Conservation (phyloP, 2,797 vertebrate genomes). For the Muraenolepis orangiensis region DNA sequence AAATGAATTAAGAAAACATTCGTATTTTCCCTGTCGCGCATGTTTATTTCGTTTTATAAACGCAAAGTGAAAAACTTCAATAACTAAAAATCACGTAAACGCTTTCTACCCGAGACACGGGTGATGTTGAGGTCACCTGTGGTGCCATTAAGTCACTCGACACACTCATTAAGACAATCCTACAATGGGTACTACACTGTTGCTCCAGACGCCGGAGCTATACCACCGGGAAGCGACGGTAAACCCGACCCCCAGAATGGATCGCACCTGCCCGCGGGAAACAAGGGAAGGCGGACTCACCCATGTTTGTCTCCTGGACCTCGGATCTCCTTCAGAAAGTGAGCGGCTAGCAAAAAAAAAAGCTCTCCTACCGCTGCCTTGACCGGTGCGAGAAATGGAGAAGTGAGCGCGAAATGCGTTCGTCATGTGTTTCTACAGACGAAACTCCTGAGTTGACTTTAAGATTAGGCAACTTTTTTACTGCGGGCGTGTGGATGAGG, state of each 20-base stretch:
- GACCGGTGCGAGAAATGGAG: neutral
- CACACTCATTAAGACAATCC: neutral
- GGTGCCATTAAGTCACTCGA: neutral
- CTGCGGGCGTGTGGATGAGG: neutral
- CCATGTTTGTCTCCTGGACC: neutral
- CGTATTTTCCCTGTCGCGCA: neutral
- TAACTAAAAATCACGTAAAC: neutral
- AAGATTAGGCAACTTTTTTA: slow-evolving; percentile 66
- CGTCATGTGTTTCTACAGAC: slow-evolving; percentile 1
- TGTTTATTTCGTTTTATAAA: neutral
- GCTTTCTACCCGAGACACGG: too few species aligned
- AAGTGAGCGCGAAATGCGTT: neutral
- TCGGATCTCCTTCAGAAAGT: neutral
- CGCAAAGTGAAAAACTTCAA: neutral
- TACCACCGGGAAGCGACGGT: neutral
- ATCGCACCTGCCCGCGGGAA: neutral
- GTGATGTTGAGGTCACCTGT: too few species aligned
- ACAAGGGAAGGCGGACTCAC: neutral
- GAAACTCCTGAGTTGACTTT: slow-evolving; percentile 60
- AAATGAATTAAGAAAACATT: neutral
- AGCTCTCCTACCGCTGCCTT: neutral
- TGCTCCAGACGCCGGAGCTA: neutral
- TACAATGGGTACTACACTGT: neutral
- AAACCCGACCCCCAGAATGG: neutral
- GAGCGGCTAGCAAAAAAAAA: too few species aligned